Conservation (phyloP, 2,797 vertebrate species). For the Centropyge bicolor region DNA sequence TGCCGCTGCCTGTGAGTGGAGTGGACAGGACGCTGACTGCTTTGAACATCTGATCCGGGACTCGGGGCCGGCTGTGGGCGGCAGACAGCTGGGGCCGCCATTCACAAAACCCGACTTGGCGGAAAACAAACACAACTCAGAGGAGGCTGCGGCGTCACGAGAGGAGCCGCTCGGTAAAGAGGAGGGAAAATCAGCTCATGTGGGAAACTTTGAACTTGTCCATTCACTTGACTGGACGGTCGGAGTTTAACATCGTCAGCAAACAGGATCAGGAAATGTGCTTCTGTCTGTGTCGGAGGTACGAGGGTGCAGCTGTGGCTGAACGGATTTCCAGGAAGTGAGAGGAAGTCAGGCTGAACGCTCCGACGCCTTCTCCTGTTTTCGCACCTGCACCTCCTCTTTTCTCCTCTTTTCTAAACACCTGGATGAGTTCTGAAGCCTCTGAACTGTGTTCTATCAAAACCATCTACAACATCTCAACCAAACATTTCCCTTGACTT, state of each 20-base stretch:
- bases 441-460: background rate
- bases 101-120: conserved; percentile 46
- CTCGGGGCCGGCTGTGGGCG: conserved; percentile 38
- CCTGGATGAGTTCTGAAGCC: background rate
- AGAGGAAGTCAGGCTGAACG: background rate
- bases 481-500: background rate
- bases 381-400: background rate
- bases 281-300: background rate
- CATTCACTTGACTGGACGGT: too few relatives aligned
- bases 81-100: conserved; percentile 40
- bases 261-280: too few relatives aligned
- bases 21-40: conserved; percentile 71
- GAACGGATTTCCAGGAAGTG: background rate
- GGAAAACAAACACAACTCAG: conserved; percentile 45
- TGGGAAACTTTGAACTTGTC: background rate
- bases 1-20: conserved; percentile 28
- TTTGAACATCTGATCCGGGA: conserved; percentile 57
- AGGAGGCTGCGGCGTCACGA: conserved; percentile 4
- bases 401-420: background rate
- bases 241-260: too few relatives aligned
- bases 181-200: background rate
- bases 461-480: too few relatives aligned
- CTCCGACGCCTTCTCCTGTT: too few relatives aligned
- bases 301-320: background rate
- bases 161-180: conserved; percentile 4